Evolutionary conservation across 2,888 invertebrate species (phyloP), one percentile per base, ranked within the genome.

Genomic region (Bellardia bayeri): DNA sequence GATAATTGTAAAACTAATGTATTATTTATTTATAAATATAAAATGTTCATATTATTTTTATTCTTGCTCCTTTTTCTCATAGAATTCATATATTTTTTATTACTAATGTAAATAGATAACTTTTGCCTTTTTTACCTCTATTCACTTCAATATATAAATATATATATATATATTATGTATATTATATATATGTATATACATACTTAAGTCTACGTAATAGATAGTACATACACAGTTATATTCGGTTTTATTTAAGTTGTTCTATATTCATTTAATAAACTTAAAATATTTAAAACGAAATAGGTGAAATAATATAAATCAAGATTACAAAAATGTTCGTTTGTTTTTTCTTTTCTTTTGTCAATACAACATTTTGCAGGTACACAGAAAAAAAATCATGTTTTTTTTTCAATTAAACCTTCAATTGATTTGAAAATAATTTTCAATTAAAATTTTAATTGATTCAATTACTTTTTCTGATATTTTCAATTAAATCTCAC

Each of bases 51-150:
- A 37, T 42, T 71, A 33, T 9, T 58, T 40, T 11, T 58, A 90
- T 91, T 90, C 88, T 83, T 90, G 89, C 89, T 89, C 33, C 87
- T 88, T 90, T 91, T 91, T 33, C 61, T 49, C 87, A 23, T 23
- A 66, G 88, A 56, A 84, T 76, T 85, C 68, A 61, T 45, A 37
- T 63, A 14, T 2, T 30, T 78, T 63, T 33, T 88, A 86, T 89
- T 89, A 89, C 89, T 90, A 88, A 88, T 88, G 89, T 91, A 91
- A 90, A 86, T 86, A 82, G 81, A 81, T 81, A 76, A 85, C 81
- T 58, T 64, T 61, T 66, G 63, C 56, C 4, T 75, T 69, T 54
- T 54, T 23, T 42, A 56, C 8, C 0, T 56, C 5, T 51, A 14
- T 51, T 1, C 13, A 49, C 4, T 11, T 49, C 2, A 2, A 56